Evolutionary conservation across 2,797 vertebrate genomes (phyloP).

Genomic region (Thamnophis elegans): DNA sequence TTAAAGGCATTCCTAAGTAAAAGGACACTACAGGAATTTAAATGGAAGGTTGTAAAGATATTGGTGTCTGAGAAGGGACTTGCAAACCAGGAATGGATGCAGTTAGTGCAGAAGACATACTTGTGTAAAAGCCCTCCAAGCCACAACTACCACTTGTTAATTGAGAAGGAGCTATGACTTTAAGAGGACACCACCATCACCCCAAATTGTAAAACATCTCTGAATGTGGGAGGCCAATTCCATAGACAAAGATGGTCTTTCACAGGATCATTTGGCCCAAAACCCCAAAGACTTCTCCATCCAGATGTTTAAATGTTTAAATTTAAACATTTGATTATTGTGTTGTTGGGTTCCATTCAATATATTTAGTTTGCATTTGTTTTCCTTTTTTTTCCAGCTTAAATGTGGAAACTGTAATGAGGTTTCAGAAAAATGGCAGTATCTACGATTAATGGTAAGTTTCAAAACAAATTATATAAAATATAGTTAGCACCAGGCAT

Average conservation of each 20-base stretch:
- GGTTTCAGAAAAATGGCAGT: constrained; percentile 95
- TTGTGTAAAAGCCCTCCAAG: background rate
- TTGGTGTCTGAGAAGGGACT: background rate
- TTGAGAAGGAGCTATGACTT: background rate
- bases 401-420: constrained; percentile 96
- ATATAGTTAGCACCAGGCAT: background rate
- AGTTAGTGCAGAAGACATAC: background rate
- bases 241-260: background rate
- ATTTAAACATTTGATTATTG: background rate
- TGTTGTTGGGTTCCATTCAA: background rate
- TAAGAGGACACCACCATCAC: background rate
- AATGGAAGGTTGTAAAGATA: background rate
- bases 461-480: background rate
- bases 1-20: background rate
- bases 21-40: background rate
- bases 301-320: background rate
- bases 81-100: background rate
- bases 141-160: background rate
- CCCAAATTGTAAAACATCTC: background rate
- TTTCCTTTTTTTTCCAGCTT: constrained; percentile 73
- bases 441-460: constrained; percentile 84
- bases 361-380: background rate
- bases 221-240: background rate
- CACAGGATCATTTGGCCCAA: background rate
- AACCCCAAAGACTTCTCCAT: background rate